Percentiles rank a stretch among this genome's conserved stretches.
phyloP scores from a whole-genome alignment of 2,888 invertebrate genomes.

The Ochlodes sylvanus region DNA sequence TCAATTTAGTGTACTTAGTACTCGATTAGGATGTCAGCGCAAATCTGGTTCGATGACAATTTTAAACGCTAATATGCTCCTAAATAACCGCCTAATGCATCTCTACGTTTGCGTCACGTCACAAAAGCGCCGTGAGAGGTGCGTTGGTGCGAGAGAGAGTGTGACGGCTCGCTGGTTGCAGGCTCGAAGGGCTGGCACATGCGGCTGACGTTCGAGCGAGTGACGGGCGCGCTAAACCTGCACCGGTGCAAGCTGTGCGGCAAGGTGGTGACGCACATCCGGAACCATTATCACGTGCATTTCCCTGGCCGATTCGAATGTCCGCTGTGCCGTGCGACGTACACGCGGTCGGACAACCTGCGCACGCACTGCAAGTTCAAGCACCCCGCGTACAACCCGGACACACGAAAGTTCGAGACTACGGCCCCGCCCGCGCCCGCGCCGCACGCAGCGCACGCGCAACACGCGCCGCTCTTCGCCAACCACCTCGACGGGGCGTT shows the following conservation, averaged over 20 bases:
- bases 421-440: slow-evolving; percentile 83
- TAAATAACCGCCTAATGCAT: slow-evolving; percentile 34
- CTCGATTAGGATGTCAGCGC: slow-evolving; percentile 6
- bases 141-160: slow-evolving; percentile 43
- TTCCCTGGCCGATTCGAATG: slow-evolving; percentile 97
- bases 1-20: slow-evolving; percentile 10
- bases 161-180: slow-evolving; percentile 88
- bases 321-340: slow-evolving; percentile 95
- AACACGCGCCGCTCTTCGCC: slow-evolving; percentile 83
- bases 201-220: slow-evolving; percentile 97
- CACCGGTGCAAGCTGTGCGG: slow-evolving; percentile 97
- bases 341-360: slow-evolving; percentile 96
- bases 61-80: slow-evolving; percentile 7
- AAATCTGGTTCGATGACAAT: slow-evolving; percentile 10
- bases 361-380: slow-evolving; percentile 97
- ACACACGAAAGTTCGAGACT: slow-evolving; percentile 94
- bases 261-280: slow-evolving; percentile 97
- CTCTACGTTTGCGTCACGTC: slow-evolving; percentile 31
- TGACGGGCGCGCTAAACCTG: slow-evolving; percentile 96
- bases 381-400: slow-evolving; percentile 94
- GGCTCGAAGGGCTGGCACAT: slow-evolving; percentile 98
- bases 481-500: slow-evolving; percentile 85
- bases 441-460: slow-evolving; percentile 78
- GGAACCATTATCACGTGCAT: slow-evolving; percentile 97
- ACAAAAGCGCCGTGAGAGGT: slow-evolving; percentile 41